A percentile compares a stretch with the other conserved stretches of the same genome.
phyloP scores from a whole-genome alignment of 2,113 vertebrate species.

The Perognathus longimembris region DNA sequence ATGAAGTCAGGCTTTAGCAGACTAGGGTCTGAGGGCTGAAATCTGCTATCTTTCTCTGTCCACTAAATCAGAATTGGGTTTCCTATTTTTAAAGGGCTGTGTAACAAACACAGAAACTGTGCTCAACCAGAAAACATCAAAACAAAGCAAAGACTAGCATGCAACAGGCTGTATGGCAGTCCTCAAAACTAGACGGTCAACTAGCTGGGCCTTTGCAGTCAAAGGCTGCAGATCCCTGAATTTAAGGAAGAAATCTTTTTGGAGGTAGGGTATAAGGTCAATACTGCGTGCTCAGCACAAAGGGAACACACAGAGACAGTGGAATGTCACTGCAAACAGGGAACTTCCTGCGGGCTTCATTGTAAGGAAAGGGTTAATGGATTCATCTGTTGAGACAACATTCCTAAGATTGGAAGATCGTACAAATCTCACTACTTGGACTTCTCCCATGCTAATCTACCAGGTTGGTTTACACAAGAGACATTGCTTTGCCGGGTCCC shows the following conservation, averaged over 20 bases:
- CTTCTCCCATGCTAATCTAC: neutral
- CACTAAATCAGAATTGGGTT: neutral
- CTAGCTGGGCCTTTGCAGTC: neutral
- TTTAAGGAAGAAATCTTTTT: neutral
- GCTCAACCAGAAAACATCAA: neutral
- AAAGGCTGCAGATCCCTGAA: neutral
- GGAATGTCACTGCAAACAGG: neutral
- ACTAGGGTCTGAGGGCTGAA: neutral
- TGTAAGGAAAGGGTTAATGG: constrained; percentile 1
- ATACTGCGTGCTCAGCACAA: neutral
- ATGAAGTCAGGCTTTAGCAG: neutral
- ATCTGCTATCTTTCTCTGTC: neutral
- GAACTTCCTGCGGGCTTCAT: neutral
- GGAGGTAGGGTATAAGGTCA: neutral
- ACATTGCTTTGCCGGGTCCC: neutral
- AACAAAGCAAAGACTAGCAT: neutral
- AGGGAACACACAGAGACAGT: neutral
- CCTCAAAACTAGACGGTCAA: neutral
- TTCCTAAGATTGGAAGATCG: neutral
- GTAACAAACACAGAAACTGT: neutral
- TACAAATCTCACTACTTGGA: neutral
- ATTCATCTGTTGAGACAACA: neutral
- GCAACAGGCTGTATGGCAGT: rapidly evolving
- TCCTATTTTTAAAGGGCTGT: neutral
- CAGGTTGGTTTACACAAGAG: neutral